These are phyloP conservation scores for Caenorhabditis sulstoni DNA, from an alignment of 2,888 invertebrate genomes.

Conservation along the genomic window DNA sequence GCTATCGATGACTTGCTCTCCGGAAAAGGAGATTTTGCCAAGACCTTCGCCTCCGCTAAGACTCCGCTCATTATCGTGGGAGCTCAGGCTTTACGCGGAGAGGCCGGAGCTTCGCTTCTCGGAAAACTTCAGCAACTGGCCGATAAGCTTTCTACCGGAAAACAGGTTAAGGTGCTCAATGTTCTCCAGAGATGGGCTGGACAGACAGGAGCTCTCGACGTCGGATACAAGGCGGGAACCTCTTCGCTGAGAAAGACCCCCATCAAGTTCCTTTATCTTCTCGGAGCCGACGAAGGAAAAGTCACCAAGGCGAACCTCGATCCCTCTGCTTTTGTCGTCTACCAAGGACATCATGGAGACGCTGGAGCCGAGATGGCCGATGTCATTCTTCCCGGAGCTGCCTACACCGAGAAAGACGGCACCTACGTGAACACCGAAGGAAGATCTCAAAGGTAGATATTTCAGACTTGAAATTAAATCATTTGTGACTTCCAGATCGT, in stretches of 20 bases:
- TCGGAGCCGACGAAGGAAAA: constrained; percentile 94
- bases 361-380: constrained; percentile 93
- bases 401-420: constrained; percentile 98
- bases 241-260: constrained; percentile 72
- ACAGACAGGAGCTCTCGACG: constrained; percentile 90
- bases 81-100: constrained; percentile 87
- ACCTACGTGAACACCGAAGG: constrained; percentile 99
- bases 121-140: constrained; percentile 72
- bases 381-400: constrained; percentile 92
- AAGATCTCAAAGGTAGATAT: constrained; percentile 85
- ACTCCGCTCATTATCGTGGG: constrained; percentile 94
- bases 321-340: constrained; percentile 90
- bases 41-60: constrained; percentile 84
- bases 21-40: constrained; percentile 84
- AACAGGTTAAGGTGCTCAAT: constrained; percentile 87
- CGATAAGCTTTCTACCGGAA: constrained; percentile 55
- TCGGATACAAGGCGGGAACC: constrained; percentile 86
- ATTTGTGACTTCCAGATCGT: constrained; percentile 62
- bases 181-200: constrained; percentile 93
- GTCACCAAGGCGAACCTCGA: constrained; percentile 88
- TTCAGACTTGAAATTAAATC: neutral
- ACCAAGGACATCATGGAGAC: constrained; percentile 95
- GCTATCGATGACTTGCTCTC: constrained; percentile 87
- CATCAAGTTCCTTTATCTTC: constrained; percentile 88
- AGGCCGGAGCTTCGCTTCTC: constrained; percentile 87